These are phyloP conservation scores for Thymallus thymallus DNA, from an alignment of 2,113 vertebrate species.

Conservation along the genomic window DNA sequence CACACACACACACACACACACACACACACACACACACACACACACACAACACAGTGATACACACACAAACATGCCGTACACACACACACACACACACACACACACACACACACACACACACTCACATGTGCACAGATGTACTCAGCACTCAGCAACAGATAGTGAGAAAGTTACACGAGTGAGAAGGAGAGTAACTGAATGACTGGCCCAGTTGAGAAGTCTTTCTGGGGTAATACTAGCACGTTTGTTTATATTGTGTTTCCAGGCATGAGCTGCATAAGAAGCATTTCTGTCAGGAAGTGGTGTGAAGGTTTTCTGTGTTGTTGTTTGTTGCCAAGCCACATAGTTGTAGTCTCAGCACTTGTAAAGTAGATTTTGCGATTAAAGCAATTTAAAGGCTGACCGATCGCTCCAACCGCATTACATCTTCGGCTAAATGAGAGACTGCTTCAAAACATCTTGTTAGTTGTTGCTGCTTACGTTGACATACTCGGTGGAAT, in stretches of 20 bases:
- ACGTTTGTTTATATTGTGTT: not conserved
- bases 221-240: conserved; percentile 69
- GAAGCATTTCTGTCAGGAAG: conserved; percentile 18
- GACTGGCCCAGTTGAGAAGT: conserved; percentile 51
- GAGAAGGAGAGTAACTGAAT: conserved; percentile 55
- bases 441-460: not conserved
- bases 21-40: conserved; percentile 50
- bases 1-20: conserved; percentile 41
- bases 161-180: conserved; percentile 52
- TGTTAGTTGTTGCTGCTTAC: not conserved
- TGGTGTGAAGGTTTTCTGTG: conserved; percentile 3
- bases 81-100: not conserved
- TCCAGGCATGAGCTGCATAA: not conserved
- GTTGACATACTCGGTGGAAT: not conserved
- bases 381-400: not conserved
- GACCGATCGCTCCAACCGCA: not conserved
- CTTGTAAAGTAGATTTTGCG: not conserved
- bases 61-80: conserved; percentile 2
- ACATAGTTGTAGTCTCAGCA: not conserved
- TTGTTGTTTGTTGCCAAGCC: conserved; percentile 1
- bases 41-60: conserved; percentile 25
- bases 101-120: conserved; percentile 53
- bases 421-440: not conserved
- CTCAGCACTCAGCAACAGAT: conserved; percentile 42
- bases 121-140: conserved; percentile 45